Base-by-base conservation (phyloP, 37 sponge, comb jelly and placozoan species). In the Chondrosia reniformis region DNA sequence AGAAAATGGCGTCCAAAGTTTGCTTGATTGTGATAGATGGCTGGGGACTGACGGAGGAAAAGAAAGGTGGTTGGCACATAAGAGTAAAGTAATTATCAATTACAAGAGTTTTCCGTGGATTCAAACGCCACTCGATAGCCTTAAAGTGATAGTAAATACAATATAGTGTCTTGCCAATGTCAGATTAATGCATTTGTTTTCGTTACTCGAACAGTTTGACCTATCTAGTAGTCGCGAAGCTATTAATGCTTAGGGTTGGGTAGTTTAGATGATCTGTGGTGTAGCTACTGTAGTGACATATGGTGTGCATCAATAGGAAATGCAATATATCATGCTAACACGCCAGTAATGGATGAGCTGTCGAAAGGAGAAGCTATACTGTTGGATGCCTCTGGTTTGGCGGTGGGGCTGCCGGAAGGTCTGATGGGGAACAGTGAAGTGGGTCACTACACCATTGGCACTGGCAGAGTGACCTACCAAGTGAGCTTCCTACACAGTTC, bases 401-500 rank as follows among this genome's bases (percentile, higher is more conserved):
- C 97, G 30, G 94, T 93, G 55, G 97, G 97, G 32, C 84, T 97
- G 27, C 97, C 97, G 45, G 89, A 76, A 28, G 97, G 97, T 0
- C 67, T 97, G 54, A 97, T 97, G 97, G 97, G 97, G n/a, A 97
- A 97, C 81, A 94, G 94, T 63, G 97, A 97, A 77, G 97, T 97
- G 25, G 97, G 97, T 28, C 97, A 97, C 76, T 88, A 88, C 62
- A 97, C 92, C 56, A 89, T 97, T 45, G 97, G 97, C 9, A 86
- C 95, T 4, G 97, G 97, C 0, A 67, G 97, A 25, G 90, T 89
- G 1, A 73, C 87, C 19, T 97, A 83, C 65, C 94, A 97, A 90
- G 92, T 92, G 45, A 40, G 56, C 55, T 19, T 34, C 7, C 61
- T 59, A 30, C n/a, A 59, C 61, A 30, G 8, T 30, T 19, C 17